Base-by-base conservation (phyloP, 2,113 vertebrate genomes). In the Phylloscopus trochilus region DNA sequence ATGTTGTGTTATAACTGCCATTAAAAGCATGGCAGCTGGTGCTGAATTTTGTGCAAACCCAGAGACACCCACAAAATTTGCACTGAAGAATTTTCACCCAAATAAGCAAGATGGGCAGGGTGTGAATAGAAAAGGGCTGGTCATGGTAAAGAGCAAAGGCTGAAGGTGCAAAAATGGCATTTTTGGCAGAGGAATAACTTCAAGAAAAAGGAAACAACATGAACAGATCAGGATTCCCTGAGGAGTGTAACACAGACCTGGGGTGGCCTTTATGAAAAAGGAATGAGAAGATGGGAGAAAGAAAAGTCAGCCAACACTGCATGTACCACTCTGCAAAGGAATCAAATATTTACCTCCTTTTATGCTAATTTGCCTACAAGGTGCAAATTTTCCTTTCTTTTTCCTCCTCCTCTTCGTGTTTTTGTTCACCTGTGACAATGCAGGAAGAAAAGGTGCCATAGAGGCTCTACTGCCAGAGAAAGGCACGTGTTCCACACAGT, bases 261-360 rank as follows among this genome's bases (percentile, higher is more conserved):
- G 72, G 16, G 12, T 46, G 33, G 2, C 23, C 26, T 56, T 0
- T 0, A 1, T 66, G 41, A 4, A 39, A 62, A 78, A 46, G 6
- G 4, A 26, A 23, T n/a, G 44, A 30, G 19, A 83, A 4, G 5
- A 14, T 6, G 6, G 22, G 5, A 53, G 43, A 83, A 53, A 17
- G 35, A 82, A 39, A 60, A 68, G 35, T 31, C 41, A 62, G 20
- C 12, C 37, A 75, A 13, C 4, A 8, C 7, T n/a, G 27, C 30
- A 35, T 13, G 9, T 22, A 18, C 13, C 37, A 28, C 4, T 19
- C 46, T 37, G n/a, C 22, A 85, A 68, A 77, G 43, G 3, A 62
- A 72, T 53, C 20, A 82, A 60, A 44, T 35, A 44, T 59, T 90
- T 76, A 2, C 13, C 6, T 49, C 7, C 7, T 63, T 76, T 53